Evolutionary conservation across 2,797 vertebrate species (phyloP).

Genomic region (Phoeniculus purpureus): DNA sequence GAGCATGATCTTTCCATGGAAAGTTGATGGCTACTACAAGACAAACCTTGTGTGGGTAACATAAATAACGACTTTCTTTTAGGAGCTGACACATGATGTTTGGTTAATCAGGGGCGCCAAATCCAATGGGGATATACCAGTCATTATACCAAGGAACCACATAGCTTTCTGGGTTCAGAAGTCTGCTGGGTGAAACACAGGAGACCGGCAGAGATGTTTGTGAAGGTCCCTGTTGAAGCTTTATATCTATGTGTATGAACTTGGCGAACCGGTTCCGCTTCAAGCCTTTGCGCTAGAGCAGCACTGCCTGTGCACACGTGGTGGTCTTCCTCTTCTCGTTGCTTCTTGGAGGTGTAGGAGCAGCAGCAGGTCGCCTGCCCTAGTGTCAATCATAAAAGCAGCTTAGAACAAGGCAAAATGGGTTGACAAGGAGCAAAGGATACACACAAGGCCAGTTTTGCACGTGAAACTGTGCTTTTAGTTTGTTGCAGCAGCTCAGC

Average conservation of each 20-base stretch:
- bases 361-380: neutral
- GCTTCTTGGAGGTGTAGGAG: neutral
- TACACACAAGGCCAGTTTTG: neutral
- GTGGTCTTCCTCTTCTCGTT: neutral
- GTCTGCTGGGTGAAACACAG: neutral
- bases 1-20: neutral
- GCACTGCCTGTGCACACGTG: neutral
- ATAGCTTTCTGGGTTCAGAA: slow-evolving; percentile 5
- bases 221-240: neutral
- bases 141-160: neutral
- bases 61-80: neutral
- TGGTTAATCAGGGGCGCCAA: neutral
- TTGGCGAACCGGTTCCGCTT: neutral
- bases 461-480: neutral
- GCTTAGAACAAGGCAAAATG: neutral
- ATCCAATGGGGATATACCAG: neutral
- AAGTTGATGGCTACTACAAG: slow-evolving; percentile 5
- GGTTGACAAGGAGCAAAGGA: neutral
- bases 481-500: neutral
- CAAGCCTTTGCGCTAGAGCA: neutral
- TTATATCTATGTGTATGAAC: neutral
- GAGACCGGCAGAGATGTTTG: neutral
- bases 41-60: slow-evolving; percentile 1
- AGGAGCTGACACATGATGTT: neutral
- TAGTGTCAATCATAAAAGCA: neutral